A percentile compares a stretch with the other conserved stretches of the same genome.
phyloP scores from a whole-genome alignment of 2,797 vertebrate genomes.

The Parauchenoglanis ngamensis region DNA sequence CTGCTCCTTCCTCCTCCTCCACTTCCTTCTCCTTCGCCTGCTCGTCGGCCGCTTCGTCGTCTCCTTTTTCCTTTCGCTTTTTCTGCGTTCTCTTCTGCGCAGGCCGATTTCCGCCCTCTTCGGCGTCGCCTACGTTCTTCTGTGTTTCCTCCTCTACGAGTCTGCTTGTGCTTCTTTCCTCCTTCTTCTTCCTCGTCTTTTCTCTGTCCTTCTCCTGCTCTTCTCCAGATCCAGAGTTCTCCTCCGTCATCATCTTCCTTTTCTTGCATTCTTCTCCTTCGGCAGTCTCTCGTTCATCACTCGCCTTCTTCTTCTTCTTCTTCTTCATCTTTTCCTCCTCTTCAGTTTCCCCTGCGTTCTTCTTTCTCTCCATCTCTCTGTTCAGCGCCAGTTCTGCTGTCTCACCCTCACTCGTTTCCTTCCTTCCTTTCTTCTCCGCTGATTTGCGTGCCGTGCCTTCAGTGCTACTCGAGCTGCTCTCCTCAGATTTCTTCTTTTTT shows the following conservation, averaged over 20 bases:
- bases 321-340: neutral
- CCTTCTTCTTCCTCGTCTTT: neutral
- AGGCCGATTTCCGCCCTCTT: neutral
- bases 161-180: neutral
- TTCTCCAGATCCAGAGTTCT: neutral
- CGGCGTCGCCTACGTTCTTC: neutral
- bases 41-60: neutral
- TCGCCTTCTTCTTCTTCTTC: neutral
- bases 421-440: neutral
- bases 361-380: neutral
- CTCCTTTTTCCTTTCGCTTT: neutral
- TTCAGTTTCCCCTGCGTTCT: neutral
- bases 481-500: neutral
- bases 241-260: neutral
- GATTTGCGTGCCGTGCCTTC: neutral
- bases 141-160: neutral
- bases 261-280: neutral
- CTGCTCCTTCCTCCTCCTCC: neutral
- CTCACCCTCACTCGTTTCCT: neutral
- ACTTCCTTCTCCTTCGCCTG: neutral
- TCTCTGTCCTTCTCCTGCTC: neutral
- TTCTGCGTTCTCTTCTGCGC: conserved; percentile 14
- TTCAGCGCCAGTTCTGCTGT: neutral
- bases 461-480: neutral
- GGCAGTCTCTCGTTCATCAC: neutral